A percentile compares a stretch with the other conserved stretches of the same genome.
Evolutionary conservation across 1,140 invertebrate species (phyloP).

Genomic region (Sycophaga agraensis): DNA sequence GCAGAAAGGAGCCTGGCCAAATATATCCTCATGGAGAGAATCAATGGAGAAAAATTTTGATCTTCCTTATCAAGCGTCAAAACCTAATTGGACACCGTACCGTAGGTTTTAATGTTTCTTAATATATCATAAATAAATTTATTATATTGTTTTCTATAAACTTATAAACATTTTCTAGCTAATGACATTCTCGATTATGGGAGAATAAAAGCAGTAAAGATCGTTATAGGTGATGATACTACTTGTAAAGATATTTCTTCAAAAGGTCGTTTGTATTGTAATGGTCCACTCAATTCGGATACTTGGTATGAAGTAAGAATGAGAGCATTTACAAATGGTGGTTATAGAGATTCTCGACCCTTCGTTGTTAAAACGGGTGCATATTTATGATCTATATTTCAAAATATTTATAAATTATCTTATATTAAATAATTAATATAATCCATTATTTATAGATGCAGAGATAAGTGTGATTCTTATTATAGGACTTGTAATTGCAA

Average conservation of each 20-base stretch:
- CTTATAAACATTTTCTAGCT: slow-evolving; percentile 31
- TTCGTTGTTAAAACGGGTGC: not conserved
- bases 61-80: slow-evolving; percentile 44
- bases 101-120: slow-evolving; percentile 26
- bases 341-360: slow-evolving; percentile 45
- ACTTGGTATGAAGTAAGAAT: slow-evolving; percentile 57
- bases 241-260: slow-evolving; percentile 37
- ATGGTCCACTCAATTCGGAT: slow-evolving; percentile 53
- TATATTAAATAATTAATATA: too few species aligned
- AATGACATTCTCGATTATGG: slow-evolving; percentile 38
- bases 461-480: slow-evolving; percentile 40
- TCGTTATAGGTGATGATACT: slow-evolving; percentile 38
- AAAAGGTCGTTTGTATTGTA: slow-evolving; percentile 48
- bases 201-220: slow-evolving; percentile 41
- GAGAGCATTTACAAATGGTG: slow-evolving; percentile 54
- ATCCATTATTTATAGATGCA: slow-evolving; percentile 42
- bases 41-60: slow-evolving; percentile 37
- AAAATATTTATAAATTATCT: too few species aligned
- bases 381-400: too few species aligned
- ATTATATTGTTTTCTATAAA: too few species aligned
- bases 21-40: slow-evolving; percentile 41
- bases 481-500: slow-evolving; percentile 44
- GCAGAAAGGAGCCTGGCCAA: slow-evolving; percentile 28
- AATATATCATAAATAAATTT: too few species aligned
- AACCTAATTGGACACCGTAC: slow-evolving; percentile 34